Conservation (phyloP, 2,113 vertebrate species). For the Grammatotria lemairii region DNA sequence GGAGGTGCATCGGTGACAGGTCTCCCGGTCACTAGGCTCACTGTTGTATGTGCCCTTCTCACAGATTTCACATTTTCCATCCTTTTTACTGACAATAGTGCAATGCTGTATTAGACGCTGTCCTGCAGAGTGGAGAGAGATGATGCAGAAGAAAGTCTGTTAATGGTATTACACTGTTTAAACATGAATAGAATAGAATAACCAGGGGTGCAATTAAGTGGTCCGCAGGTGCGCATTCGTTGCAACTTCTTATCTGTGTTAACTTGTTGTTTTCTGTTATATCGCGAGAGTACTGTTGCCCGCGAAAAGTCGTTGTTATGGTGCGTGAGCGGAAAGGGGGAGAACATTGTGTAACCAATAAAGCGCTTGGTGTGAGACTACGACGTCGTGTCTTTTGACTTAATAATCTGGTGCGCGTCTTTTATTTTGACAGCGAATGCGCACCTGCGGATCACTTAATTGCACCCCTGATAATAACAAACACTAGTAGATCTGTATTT, state of each 20-base stretch:
- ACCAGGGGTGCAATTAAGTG: not conserved
- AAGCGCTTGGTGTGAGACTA: not conserved
- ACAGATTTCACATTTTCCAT: not conserved
- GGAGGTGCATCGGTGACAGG: conserved; percentile 35
- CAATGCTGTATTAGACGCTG: not conserved
- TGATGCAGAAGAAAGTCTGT: not conserved
- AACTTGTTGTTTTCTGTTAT: not conserved
- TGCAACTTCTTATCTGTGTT: not conserved
- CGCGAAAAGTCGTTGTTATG: not conserved
- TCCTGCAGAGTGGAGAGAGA: conserved; percentile 34
- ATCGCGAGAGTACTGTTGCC: not conserved
- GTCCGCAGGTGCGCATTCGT: not conserved
- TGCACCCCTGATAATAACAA: not conserved
- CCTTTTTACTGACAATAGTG: rapidly evolving
- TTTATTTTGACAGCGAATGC: not conserved
- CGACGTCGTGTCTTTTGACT: not conserved
- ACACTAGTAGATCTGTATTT: not conserved
- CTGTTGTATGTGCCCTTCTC: rapidly evolving
- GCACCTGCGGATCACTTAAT: not conserved
- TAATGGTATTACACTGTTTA: not conserved
- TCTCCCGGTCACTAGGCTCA: rapidly evolving
- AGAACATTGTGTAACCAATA: not conserved
- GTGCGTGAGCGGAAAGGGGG: not conserved
- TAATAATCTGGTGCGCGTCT: not conserved
- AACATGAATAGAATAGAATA: not conserved